Evolutionary conservation across 2,797 vertebrate genomes (phyloP).

Genomic region (Pipistrellus pipistrellus): DNA sequence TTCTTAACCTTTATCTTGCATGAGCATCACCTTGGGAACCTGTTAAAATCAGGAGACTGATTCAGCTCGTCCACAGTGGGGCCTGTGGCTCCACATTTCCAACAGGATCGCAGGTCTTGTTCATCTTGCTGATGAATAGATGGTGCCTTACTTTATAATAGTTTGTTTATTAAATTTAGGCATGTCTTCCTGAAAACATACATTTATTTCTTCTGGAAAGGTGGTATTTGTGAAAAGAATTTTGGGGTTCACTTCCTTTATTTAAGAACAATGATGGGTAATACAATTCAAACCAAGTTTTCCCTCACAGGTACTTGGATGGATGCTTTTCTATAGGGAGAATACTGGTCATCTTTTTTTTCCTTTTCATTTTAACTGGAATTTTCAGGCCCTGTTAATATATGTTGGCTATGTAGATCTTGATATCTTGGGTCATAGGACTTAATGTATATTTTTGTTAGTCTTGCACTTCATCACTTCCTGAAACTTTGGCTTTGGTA

Average conservation of each 20-base stretch:
- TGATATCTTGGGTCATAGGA: neutral
- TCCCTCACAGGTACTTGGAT: neutral
- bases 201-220: neutral
- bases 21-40: neutral
- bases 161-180: neutral
- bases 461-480: neutral
- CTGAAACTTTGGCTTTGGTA: neutral
- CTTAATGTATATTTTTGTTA: neutral
- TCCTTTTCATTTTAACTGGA: neutral
- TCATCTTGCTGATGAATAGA: neutral
- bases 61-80: neutral
- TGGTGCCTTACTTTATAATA: neutral
- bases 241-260: neutral
- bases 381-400: neutral
- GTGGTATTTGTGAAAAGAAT: neutral
- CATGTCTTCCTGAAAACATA: neutral
- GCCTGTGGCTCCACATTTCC: neutral
- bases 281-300: neutral
- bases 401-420: neutral
- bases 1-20: neutral
- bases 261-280: neutral
- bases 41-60: neutral
- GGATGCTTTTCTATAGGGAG: neutral
- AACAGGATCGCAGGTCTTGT: neutral
- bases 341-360: neutral